These are phyloP conservation scores for Lacanobia oleracea DNA, from an alignment of 2,888 invertebrate species.

Conservation along the genomic window DNA sequence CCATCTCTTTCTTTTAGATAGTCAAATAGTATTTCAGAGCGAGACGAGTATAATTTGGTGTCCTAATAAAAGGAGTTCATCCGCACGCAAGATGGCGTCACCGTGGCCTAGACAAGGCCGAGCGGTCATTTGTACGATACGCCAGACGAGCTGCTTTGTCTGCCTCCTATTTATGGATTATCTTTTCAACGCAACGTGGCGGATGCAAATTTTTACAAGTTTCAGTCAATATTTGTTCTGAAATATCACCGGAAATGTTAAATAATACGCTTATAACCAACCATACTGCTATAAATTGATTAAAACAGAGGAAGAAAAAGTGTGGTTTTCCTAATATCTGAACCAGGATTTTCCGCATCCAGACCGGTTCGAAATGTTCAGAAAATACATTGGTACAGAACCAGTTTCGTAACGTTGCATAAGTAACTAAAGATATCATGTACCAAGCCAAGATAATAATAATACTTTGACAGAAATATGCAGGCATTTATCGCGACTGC, in stretches of 20 bases:
- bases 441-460: constrained; percentile 59
- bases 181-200: constrained; percentile 70
- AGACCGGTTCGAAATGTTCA: constrained; percentile 46
- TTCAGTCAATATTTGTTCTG: constrained; percentile 38
- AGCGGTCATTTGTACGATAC: constrained; percentile 88
- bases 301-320: constrained; percentile 36
- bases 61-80: constrained; percentile 86
- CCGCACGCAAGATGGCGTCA: constrained; percentile 88
- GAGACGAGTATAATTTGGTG: constrained; percentile 81
- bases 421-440: constrained; percentile 58
- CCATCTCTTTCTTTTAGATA: constrained; percentile 71
- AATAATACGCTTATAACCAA: constrained; percentile 23
- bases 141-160: constrained; percentile 85
- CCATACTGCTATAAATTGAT: constrained; percentile 31
- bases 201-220: constrained; percentile 64
- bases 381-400: constrained; percentile 48
- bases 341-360: constrained; percentile 55
- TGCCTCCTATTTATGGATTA: constrained; percentile 75
- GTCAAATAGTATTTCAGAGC: constrained; percentile 68
- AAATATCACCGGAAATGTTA: constrained; percentile 42
- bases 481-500: constrained; percentile 53
- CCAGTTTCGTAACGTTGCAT: constrained; percentile 60
- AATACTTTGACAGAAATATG: constrained; percentile 63
- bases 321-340: constrained; percentile 48
- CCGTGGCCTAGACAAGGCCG: constrained; percentile 90